Base-by-base conservation (phyloP, 1,140 invertebrate species). In the Aphaenogaster ashmeadi region DNA sequence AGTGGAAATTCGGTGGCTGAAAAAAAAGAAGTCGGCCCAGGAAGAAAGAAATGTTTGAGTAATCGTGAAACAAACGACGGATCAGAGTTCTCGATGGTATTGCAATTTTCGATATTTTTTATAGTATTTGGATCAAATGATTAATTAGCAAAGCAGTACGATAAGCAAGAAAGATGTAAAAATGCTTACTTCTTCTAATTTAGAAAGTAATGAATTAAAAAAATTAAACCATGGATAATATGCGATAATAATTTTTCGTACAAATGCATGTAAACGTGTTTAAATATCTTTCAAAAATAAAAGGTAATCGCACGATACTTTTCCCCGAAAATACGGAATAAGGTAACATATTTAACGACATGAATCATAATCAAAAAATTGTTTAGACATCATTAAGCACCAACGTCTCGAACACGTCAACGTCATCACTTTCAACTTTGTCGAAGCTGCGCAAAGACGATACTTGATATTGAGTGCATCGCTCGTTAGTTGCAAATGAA, bases 401-500 rank as follows among this genome's bases (percentile, higher is more conserved):
- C 6, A 38, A 38, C 13, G 5, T 21, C 9, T 41, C 11, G 11
- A 69, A 69, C 4, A 67, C 11, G n/a, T 15, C 9, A 67, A 41
- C 18, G 6, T 44, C 38, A 38, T 54, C 9, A 54, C 47, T 72
- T 74, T 62, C 36, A 88, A 81, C 54, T 84, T 83, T 52, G 47
- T 58, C 9, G 60, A 41, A 69, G 7, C 15, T 18, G 41, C 62
- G 21, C 58, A 47, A 36, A 15, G 13, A 47, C 33, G 18, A 60
- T 78, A 54, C 66, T 69, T 71, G 71, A 60, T 50, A 87, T 87
- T 66, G 38, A 60, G 18, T 6, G 47, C 47, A 27, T 52, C 2
- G 27, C 47, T 78, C 21, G 56, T 90, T 88, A 90, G 56, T 88
- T 66, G 52, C 62, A 44, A 77, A 60, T 64, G 66, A 78, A 74